Evolutionary conservation across 2,888 invertebrate species (phyloP), one percentile per base, ranked within the genome.

Genomic region (Diachrysia chrysitis): DNA sequence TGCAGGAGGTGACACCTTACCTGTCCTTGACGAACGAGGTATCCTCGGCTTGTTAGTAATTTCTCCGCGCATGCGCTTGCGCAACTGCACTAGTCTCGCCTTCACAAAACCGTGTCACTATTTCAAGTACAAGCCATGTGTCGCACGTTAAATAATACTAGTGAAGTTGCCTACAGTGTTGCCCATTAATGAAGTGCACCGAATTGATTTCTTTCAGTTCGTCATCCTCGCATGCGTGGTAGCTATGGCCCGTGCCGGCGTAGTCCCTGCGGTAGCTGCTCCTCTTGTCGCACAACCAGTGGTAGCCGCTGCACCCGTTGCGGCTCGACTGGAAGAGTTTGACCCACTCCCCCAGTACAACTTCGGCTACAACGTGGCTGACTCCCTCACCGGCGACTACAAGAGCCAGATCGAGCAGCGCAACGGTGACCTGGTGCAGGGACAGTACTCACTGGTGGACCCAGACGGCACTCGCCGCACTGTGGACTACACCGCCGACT

Each of bases 321-420:
- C 91, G 1, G 93, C 93, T 4, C 87, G 91, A 19, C 82, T 94
- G 3, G 94, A 93, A 71, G 92, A 96, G 73, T 96, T 95, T 84
- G 96, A 96, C 81, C 95, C 96, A 0, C 86, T 94, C 58, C 96
- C 96, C 0, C 96, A 96, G 84, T 97, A 97, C 89, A 87, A 89
- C 71, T 95, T 90, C 68, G 95, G 93, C 63, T 95, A 95, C 78
- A 88, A 92, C 63, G 95, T 95, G 25, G 92, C 93, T 0, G 95
- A 95, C 73, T 89, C 92, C 0, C 87, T 94, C 48, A 94, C 95
- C 65, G 95, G 95, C 0, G 95, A 95, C 78, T 93, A 91, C 87
- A 95, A 95, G 85, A 93, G 90, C 68, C 95, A 93, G 78, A 88
- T 87, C 32, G 96, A 96, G 83, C 92, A 95, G 68, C 92, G 96